phyloP scores from a whole-genome alignment of 2,888 invertebrate genomes.

The Parnassius glacialis region DNA sequence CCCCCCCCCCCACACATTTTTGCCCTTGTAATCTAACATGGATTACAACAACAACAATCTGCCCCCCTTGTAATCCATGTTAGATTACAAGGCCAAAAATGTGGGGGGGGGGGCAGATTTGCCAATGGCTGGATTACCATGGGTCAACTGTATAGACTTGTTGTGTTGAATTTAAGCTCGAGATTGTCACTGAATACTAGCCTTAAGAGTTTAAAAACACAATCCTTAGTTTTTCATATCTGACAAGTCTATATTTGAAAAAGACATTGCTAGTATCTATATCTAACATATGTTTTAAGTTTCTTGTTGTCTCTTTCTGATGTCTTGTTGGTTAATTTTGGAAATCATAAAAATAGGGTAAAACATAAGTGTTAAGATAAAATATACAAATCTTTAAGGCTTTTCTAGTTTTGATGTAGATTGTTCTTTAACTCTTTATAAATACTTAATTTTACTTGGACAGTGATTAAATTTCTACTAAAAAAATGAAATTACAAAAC shows the following conservation, averaged over 20 bases:
- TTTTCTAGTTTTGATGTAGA: slow-evolving; percentile 7
- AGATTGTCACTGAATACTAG: no score
- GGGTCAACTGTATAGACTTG: no score
- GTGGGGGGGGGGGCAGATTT: no score
- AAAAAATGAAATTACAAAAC: no score
- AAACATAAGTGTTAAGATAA: slow-evolving; percentile 4
- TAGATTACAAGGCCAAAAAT: no score
- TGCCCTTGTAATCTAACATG: no score
- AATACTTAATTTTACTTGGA: neutral
- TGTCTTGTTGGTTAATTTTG: slow-evolving; percentile 5
- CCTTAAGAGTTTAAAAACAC: no score
- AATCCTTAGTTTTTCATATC: slow-evolving; percentile 10
- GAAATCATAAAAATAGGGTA: slow-evolving; percentile 1
- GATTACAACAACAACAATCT: no score
- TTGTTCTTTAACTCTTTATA: neutral
- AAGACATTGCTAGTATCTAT: slow-evolving; percentile 21
- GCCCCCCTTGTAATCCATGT: no score
- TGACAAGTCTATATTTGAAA: slow-evolving; percentile 13
- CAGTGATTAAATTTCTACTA: neutral
- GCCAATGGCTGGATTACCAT: no score
- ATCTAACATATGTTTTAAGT: slow-evolving; percentile 5
- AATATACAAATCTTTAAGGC: slow-evolving; percentile 1
- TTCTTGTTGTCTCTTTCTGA: slow-evolving; percentile 13
- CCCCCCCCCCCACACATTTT: no score
- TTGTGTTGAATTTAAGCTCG: no score